Evolutionary conservation across 2,113 vertebrate genomes (phyloP), one percentile per base, ranked within the genome.

Genomic region (Anoura caudifer): DNA sequence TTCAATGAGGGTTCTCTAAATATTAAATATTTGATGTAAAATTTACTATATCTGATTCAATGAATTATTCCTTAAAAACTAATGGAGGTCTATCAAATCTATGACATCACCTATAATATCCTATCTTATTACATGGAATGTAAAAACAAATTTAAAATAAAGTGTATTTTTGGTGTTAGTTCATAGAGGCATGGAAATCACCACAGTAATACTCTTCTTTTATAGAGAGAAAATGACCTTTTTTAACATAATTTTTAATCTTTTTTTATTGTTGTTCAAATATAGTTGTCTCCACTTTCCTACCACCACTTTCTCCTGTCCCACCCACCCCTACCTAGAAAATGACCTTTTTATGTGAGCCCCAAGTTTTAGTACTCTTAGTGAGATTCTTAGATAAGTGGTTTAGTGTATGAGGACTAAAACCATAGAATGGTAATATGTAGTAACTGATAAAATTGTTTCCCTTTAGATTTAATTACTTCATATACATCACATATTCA

Each of bases 31-130:
- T 72, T 81, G 14, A 22, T 69, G 3, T 72, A 80, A 83, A 50
- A 65, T 67, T 73, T 79, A 47, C 50, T 36, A 33, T 92, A 87
- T 43, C 15, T 61, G 43, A 85, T 65, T 63, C 9, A 95, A 85
- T 54, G 80, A 65, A 87, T 70, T 54, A 72, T 54, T 50, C 76
- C 7, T 90, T 36, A 75, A 87, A 86, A 96, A 84, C 79, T 95
- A 85, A 86, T 86, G 33, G 2, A 54, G 5, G n/a, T 0, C 15
- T 79, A 45, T 80, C 14, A 86, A 67, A 83, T 67, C 8, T 65
- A 88, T 43, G 9, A 36, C 3, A 92, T 85, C 7, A 81, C 15
- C 36, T 80, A 82, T 92, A 96, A 96, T 81, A 67, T 70, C 15
- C 10, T 80, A 22, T 63, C 7, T 50, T 52, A 50, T 76, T 45